A percentile compares a stretch with the other conserved stretches of the same genome.
These are phyloP conservation scores for Sebastes reedi DNA, from an alignment of 2,797 vertebrate genomes.

Conservation along the genomic window DNA sequence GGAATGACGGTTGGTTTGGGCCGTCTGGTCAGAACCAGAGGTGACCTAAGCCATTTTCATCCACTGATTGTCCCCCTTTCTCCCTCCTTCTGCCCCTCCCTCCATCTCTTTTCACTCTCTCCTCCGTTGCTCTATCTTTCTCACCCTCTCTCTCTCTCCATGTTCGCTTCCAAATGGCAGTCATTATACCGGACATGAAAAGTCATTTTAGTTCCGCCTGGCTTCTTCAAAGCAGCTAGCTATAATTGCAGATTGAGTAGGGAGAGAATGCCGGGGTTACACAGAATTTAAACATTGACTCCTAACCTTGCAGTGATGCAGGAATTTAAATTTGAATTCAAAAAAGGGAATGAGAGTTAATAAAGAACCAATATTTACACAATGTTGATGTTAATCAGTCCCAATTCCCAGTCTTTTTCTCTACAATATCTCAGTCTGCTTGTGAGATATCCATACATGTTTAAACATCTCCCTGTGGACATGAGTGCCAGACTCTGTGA, in stretches of 20 bases:
- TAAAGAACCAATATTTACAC: conserved; percentile 30
- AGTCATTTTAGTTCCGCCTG: conserved; percentile 85
- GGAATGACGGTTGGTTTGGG: conserved; percentile 47
- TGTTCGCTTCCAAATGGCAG: conserved; percentile 80
- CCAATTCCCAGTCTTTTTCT: not conserved
- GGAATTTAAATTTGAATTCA: conserved; percentile 36
- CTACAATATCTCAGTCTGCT: not conserved
- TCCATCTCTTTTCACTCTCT: conserved; percentile 55
- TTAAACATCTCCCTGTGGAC: conserved; percentile 15
- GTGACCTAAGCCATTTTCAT: conserved; percentile 77
- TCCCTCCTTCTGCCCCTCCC: conserved; percentile 54
- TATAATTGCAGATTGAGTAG: conserved; percentile 81
- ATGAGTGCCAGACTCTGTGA: conserved; percentile 17
- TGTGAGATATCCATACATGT: not conserved
- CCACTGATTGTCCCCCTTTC: conserved; percentile 61
- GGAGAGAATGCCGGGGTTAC: conserved; percentile 69
- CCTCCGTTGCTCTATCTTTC: conserved; percentile 49
- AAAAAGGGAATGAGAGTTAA: not conserved
- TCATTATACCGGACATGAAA: conserved; percentile 83
- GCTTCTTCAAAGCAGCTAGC: conserved; percentile 82
- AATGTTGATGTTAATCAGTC: not conserved
- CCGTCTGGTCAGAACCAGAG: conserved; percentile 69
- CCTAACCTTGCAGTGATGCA: conserved; percentile 66
- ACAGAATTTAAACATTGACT: conserved; percentile 76
- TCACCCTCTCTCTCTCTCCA: conserved; percentile 42